Conservation (phyloP, 1,140 invertebrate species). For the Microplitis mediator region DNA sequence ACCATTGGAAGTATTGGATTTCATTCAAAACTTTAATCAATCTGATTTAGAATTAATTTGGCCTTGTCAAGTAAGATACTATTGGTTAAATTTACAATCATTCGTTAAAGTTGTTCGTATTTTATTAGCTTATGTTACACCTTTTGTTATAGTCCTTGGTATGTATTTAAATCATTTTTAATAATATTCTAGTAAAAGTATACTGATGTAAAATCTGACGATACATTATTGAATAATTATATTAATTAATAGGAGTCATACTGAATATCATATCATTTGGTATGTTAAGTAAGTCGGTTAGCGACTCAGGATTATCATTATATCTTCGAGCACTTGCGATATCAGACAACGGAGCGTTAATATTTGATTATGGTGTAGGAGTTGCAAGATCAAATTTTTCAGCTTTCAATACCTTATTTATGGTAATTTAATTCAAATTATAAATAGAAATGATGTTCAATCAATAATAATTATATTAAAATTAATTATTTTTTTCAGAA, state of each 20-base stretch:
- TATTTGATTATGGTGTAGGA: slow-evolving; percentile 52
- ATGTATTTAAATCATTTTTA: slow-evolving; percentile 12
- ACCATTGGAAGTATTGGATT: slow-evolving; percentile 42
- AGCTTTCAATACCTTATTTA: slow-evolving; percentile 48
- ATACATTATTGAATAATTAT: neutral
- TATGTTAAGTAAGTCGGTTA: slow-evolving; percentile 42
- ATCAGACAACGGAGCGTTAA: slow-evolving; percentile 52
- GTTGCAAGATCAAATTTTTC: slow-evolving; percentile 43
- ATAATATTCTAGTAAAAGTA: neutral
- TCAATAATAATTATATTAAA: neutral
- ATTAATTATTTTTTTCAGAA: slow-evolving; percentile 33
- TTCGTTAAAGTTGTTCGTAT: slow-evolving; percentile 45
- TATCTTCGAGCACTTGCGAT: slow-evolving; percentile 51
- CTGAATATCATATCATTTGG: slow-evolving; percentile 45
- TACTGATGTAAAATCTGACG: no score
- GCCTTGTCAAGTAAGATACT: slow-evolving; percentile 50
- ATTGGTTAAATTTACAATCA: slow-evolving; percentile 45
- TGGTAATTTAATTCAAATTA: slow-evolving; percentile 40
- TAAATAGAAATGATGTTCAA: neutral
- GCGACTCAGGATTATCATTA: slow-evolving; percentile 45
- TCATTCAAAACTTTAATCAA: slow-evolving; percentile 41
- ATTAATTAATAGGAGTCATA: slow-evolving; percentile 39
- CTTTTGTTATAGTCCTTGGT: slow-evolving; percentile 49
- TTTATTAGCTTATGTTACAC: slow-evolving; percentile 46
- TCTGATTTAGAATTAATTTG: slow-evolving; percentile 43